A percentile compares a stretch with the other conserved stretches of the same genome.
phyloP scores from a whole-genome alignment of 2,113 vertebrate species.

The Dasyprocta punctata region DNA sequence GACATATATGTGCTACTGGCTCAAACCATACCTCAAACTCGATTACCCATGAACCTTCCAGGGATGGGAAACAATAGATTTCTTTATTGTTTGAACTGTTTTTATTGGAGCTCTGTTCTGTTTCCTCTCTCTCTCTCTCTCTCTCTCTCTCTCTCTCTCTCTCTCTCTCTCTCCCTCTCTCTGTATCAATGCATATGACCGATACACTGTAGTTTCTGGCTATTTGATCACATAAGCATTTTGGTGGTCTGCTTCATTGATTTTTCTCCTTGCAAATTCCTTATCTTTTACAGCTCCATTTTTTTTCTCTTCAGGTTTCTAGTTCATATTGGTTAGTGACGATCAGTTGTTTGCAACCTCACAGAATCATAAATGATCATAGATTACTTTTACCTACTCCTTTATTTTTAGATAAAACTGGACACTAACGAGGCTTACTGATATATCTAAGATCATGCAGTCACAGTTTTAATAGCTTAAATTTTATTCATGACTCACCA shows the following conservation, averaged over 20 bases:
- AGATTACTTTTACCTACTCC: not conserved
- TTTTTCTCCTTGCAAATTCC: slow-evolving; percentile 47
- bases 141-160: not conserved
- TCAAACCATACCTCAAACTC: not conserved
- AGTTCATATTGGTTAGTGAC: not conserved
- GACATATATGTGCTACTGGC: not conserved
- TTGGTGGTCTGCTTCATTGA: slow-evolving; percentile 6
- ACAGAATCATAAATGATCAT: not conserved
- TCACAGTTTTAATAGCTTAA: slow-evolving; percentile 26
- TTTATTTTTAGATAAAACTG: slow-evolving; percentile 46
- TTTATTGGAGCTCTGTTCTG: not conserved
- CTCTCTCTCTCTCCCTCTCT: not conserved
- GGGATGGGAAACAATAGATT: not conserved
- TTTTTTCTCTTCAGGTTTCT: slow-evolving; percentile 20
- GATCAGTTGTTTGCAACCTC: not conserved
- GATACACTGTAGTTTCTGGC: not conserved
- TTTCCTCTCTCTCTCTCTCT: not conserved
- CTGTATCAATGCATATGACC: slow-evolving; percentile 10
- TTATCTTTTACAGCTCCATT: not conserved
- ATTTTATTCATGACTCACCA: slow-evolving; percentile 28
- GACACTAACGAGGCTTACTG: slow-evolving; percentile 15
- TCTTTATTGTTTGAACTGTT: not conserved
- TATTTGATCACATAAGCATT: slow-evolving; percentile 26
- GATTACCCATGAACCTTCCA: not conserved
- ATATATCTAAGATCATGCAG: not conserved